Evolutionary conservation across 2,888 invertebrate species (phyloP), one percentile per base, ranked within the genome.

Genomic region (Lampropteryx suffumata): DNA sequence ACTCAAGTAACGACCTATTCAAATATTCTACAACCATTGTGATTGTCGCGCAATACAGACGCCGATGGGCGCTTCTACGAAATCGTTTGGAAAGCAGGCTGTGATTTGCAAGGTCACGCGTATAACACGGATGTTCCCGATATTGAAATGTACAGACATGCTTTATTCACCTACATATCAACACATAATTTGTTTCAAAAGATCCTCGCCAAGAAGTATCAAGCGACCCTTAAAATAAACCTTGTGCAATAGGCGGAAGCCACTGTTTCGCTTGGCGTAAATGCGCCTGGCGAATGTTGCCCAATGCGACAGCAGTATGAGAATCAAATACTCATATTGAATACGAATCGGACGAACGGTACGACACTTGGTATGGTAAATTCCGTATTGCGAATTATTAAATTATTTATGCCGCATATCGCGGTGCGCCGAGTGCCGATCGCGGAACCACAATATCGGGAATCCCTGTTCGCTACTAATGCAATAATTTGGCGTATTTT

Each of bases 401-500:
- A 90, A 89, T 90, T 88, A 90, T 90, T 89, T 88, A 90, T 89
- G 90, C 84, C 85, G 76, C 89, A 89, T 88, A 87, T 84, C 83
- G 81, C 81, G 79, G 79, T 78, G 79, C 73, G 74, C 75, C 75
- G 79, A 76, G 78, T 71, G 69, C 76, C 83, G 87, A 87, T 80
- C 88, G 79, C 87, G 82, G 84, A 83, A 87, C 89, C 88, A 84
- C 88, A 88, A 85, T 89, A 90, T 89, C 82, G 88, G 90, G 89
- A 90, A 89, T 90, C 89, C 90, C 89, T 83, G 83, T 83, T 86
- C 80, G 76, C 82, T 84, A 82, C 87, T 90, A 89, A 90, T 89
- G 88, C 87, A 90, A 90, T 90, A 90, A 90, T 90, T 90, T 90
- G 89, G 89, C 83, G 89, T 89, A 90, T 90, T 89, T 90, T 89